phyloP scores from a whole-genome alignment of 2,797 vertebrate genomes.

The Girardinus metallicus region DNA sequence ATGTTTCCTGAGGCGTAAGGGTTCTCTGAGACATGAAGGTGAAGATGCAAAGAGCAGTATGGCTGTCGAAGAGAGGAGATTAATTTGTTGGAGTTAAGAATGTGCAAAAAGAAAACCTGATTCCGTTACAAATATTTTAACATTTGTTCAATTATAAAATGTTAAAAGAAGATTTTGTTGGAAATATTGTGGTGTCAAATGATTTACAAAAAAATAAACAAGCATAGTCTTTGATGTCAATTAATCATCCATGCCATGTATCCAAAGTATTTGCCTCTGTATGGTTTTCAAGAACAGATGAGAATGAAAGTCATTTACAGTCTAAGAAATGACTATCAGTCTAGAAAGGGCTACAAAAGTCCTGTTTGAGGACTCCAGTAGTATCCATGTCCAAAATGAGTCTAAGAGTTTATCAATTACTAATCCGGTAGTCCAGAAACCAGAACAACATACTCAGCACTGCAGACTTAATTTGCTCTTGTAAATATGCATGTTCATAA shows the following conservation, averaged over 20 bases:
- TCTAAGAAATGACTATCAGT: too few species aligned
- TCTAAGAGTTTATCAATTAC: not conserved
- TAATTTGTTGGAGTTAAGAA: slow-evolving; percentile 24
- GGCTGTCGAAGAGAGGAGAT: slow-evolving; percentile 78
- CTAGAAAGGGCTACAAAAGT: not conserved
- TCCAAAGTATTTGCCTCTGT: not conserved
- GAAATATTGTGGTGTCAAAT: not conserved
- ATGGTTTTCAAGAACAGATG: not conserved
- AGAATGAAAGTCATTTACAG: not conserved
- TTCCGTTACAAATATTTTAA: not conserved
- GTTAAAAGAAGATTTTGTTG: not conserved
- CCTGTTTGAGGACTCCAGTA: not conserved
- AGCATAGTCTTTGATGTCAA: not conserved
- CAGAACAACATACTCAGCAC: not conserved
- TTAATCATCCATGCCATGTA: not conserved
- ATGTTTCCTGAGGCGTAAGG: slow-evolving; percentile 96
- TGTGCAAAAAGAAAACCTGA: slow-evolving; percentile 17
- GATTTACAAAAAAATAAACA: not conserved
- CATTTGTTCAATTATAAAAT: not conserved
- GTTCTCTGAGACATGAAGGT: slow-evolving; percentile 93
- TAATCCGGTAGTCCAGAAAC: not conserved
- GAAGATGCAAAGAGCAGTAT: slow-evolving; percentile 92
- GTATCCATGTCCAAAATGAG: not conserved
- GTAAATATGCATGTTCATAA: not conserved
- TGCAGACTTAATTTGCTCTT: not conserved